phyloP scores from a whole-genome alignment of 2,797 vertebrate genomes.

The Poeciliopsis presidionis region DNA sequence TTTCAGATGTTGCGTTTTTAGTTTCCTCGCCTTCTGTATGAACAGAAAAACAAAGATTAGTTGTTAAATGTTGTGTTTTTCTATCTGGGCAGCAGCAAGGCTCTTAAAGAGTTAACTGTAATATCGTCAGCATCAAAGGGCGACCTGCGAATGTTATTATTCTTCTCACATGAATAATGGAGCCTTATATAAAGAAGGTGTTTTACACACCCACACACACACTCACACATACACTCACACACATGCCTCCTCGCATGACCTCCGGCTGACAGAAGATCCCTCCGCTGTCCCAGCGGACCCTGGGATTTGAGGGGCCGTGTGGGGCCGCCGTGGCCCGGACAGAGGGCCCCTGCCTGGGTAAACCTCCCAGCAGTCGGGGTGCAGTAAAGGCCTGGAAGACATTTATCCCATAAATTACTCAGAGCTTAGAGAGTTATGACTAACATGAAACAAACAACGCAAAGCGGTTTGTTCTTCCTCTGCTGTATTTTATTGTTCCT shows the following conservation, averaged over 20 bases:
- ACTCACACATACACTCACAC: not conserved
- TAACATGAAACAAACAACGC: conserved; percentile 39
- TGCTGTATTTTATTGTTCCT: conserved; percentile 16
- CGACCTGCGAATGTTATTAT: conserved; percentile 72
- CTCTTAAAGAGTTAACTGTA: conserved; percentile 70
- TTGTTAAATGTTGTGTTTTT: not conserved
- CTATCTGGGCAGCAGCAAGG: not conserved
- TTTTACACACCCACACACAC: conserved; percentile 33
- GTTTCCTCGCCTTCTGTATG: not conserved
- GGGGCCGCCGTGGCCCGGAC: conserved; percentile 37
- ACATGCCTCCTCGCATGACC: conserved; percentile 2
- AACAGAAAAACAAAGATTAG: not conserved
- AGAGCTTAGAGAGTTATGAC: conserved; percentile 46
- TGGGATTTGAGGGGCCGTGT: conserved; percentile 33
- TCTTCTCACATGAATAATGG: conserved; percentile 81
- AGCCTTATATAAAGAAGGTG: conserved; percentile 76
- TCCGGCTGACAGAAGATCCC: conserved; percentile 20
- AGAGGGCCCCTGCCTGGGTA: conserved; percentile 44
- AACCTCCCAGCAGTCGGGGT: conserved; percentile 27
- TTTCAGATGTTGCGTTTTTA: not conserved
- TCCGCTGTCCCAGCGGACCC: conserved; percentile 53
- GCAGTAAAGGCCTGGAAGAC: conserved; percentile 57
- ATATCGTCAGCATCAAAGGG: conserved; percentile 67
- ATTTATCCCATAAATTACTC: conserved; percentile 63
- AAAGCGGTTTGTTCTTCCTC: conserved; percentile 11